These are phyloP conservation scores for Microtus oregoni DNA, from an alignment of 2,113 vertebrate species.

Conservation along the genomic window DNA sequence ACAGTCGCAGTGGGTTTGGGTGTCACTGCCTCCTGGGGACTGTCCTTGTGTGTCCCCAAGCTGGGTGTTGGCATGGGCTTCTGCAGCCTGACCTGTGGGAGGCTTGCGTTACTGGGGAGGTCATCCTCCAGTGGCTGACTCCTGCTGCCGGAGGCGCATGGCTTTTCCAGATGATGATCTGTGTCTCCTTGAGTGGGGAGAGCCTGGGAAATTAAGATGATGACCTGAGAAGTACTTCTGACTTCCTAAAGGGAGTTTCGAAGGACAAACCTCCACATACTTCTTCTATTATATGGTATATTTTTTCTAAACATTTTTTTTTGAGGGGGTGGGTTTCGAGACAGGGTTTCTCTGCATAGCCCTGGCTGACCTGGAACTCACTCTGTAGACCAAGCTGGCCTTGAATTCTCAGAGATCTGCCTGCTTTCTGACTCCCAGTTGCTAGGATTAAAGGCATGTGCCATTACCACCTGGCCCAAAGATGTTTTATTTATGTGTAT, in stretches of 20 bases:
- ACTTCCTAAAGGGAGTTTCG: not conserved
- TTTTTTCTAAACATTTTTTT: not conserved
- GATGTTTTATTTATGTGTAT: not conserved
- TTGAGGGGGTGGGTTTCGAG: not conserved
- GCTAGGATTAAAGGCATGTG: not conserved
- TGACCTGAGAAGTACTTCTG: not conserved
- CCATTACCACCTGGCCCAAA: not conserved
- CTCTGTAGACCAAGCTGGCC: not conserved
- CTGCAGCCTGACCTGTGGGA: not conserved
- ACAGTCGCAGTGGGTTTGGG: fast-evolving
- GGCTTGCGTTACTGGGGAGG: not conserved
- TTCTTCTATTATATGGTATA: not conserved
- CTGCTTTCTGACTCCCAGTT: not conserved
- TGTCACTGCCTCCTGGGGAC: not conserved
- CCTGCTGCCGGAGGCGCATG: not conserved
- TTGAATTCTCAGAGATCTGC: not conserved
- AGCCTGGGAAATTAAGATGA: not conserved
- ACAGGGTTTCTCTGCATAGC: not conserved
- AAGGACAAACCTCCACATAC: not conserved
- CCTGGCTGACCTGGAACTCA: not conserved
- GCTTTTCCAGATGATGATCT: not conserved
- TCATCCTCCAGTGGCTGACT: not conserved
- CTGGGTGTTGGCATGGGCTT: not conserved
- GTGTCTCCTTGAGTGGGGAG: not conserved
- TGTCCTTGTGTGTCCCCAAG: not conserved